Evolutionary conservation across 1,140 invertebrate species (phyloP).

Genomic region (Saccostrea cuccullata): DNA sequence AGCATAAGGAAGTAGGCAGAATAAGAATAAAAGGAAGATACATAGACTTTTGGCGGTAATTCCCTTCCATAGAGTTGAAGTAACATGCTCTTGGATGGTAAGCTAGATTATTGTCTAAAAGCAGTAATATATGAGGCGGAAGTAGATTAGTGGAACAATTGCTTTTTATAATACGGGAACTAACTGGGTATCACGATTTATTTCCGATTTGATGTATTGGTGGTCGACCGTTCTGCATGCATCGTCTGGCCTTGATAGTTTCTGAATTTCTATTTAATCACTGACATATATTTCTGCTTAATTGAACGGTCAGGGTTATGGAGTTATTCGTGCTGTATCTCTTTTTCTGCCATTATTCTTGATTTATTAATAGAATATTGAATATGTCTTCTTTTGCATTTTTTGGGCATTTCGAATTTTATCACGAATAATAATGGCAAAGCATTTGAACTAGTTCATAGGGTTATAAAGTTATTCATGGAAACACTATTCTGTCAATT

Average conservation of each 20-base stretch:
- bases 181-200: too few relatives aligned
- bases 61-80: too few relatives aligned
- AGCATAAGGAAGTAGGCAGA: too few relatives aligned
- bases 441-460: neutral
- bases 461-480: neutral
- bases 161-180: too few relatives aligned
- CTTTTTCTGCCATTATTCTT: neutral
- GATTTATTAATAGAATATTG: neutral
- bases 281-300: neutral
- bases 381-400: neutral
- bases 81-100: too few relatives aligned
- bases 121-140: too few relatives aligned
- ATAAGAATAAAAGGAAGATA: too few relatives aligned
- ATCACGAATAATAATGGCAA: neutral
- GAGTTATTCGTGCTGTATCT: neutral
- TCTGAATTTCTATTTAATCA: neutral
- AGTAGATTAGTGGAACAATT: too few relatives aligned
- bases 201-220: too few relatives aligned
- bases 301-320: constrained; percentile 6
- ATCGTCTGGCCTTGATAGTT: neutral
- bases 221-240: neutral
- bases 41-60: too few relatives aligned
- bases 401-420: neutral
- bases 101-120: too few relatives aligned
- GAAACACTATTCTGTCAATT: neutral